phyloP scores from a whole-genome alignment of 1,140 invertebrate species.

The Microplitis mediator region DNA sequence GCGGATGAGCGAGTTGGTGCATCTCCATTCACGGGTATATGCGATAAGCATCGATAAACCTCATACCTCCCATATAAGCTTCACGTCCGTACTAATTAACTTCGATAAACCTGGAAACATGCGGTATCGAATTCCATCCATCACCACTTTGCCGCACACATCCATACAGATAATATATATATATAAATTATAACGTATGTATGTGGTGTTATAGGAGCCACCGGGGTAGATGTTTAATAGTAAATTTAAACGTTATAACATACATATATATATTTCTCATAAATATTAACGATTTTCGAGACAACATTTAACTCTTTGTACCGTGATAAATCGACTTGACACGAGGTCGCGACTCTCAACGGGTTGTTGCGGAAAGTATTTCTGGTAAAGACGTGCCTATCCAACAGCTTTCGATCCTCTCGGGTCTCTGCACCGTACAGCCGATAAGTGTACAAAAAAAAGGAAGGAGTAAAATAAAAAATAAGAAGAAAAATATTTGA shows the following conservation, averaged over 20 bases:
- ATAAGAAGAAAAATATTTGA: neutral
- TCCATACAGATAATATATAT: neutral
- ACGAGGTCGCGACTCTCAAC: neutral
- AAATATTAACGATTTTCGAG: too few relatives aligned
- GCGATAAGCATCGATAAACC: constrained; percentile 35
- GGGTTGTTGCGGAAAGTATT: neutral
- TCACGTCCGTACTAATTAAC: constrained; percentile 14
- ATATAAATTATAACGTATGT: too few relatives aligned
- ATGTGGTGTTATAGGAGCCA: too few relatives aligned
- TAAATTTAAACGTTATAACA: too few relatives aligned
- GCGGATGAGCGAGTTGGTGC: constrained; percentile 5
- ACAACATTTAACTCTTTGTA: neutral
- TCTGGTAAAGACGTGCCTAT: constrained; percentile 8
- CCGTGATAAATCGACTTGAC: constrained; percentile 3
- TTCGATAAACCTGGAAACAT: constrained; percentile 10
- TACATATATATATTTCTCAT: too few relatives aligned
- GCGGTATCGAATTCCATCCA: constrained; percentile 3
- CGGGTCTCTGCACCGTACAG: neutral
- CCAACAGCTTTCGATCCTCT: neutral
- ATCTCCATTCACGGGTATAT: constrained; percentile 30
- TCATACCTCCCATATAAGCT: constrained; percentile 7
- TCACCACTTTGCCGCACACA: neutral
- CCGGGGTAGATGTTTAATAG: too few relatives aligned
- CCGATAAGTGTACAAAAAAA: constrained; percentile 9
- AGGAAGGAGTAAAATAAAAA: neutral